These are phyloP conservation scores for Columbina picui DNA, from an alignment of 2,113 vertebrate species.

Conservation along the genomic window DNA sequence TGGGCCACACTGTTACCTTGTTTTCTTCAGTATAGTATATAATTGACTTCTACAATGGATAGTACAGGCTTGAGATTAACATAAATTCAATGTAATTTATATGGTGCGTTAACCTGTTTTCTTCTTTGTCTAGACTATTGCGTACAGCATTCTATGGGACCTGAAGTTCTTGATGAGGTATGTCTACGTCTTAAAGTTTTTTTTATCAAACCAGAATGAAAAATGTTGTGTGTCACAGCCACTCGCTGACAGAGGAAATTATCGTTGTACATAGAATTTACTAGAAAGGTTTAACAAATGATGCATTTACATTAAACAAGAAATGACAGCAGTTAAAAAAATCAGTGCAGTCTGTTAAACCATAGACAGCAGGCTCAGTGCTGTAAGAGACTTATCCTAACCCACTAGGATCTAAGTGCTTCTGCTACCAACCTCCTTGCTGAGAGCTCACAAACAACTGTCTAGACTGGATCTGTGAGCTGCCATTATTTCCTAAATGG, in stretches of 20 bases:
- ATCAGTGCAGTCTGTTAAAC: not conserved
- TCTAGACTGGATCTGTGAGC: not conserved
- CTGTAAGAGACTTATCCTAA: not conserved
- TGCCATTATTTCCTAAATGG: not conserved
- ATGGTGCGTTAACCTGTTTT: not conserved
- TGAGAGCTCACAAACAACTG: not conserved
- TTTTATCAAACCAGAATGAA: not conserved
- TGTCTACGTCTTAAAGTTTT: slow-evolving; percentile 11
- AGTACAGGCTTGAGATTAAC: not conserved
- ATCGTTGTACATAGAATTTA: not conserved
- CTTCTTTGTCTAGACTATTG: slow-evolving; percentile 85
- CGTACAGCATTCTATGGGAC: slow-evolving; percentile 99
- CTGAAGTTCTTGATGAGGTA: slow-evolving; percentile 98
- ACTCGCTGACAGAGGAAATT: not conserved
- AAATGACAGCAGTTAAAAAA: not conserved
- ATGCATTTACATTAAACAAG: not conserved
- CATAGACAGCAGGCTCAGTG: not conserved
- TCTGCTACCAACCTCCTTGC: not conserved
- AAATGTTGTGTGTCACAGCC: not conserved
- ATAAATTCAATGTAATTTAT: not conserved
- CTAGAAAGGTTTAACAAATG: not conserved
- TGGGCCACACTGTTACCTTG: not conserved
- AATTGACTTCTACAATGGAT: not conserved
- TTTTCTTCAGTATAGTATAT: not conserved
- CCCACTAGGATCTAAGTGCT: not conserved